phyloP scores from a whole-genome alignment of 1,140 invertebrate species.

The Heliconius melpomene region DNA sequence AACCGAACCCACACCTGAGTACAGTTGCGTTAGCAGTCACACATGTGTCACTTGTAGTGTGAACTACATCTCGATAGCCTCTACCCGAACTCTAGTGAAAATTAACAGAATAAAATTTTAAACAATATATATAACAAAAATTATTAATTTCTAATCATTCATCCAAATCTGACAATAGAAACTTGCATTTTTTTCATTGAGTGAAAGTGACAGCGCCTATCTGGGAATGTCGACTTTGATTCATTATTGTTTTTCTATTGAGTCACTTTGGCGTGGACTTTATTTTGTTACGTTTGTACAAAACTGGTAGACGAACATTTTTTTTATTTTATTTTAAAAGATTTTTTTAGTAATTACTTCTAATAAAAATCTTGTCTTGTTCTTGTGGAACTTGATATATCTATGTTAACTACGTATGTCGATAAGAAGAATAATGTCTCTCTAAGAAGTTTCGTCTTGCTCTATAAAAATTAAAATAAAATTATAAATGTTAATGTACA shows the following conservation, averaged over 20 bases:
- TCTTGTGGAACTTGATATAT: no score
- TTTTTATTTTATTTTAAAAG: background rate
- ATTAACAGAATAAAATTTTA: background rate
- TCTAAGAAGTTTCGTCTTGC: no score
- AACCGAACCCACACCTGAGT: no score
- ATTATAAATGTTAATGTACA: no score
- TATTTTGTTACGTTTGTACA: background rate
- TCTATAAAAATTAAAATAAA: no score
- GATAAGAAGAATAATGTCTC: no score
- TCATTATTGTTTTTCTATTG: background rate
- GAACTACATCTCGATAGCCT: no score
- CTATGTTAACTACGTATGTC: no score
- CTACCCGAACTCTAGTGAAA: no score
- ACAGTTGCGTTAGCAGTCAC: no score
- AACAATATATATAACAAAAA: background rate
- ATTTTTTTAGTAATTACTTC: background rate
- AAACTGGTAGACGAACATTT: background rate
- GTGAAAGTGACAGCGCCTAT: background rate
- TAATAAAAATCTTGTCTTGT: background rate
- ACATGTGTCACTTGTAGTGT: no score
- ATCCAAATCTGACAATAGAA: background rate
- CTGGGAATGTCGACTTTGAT: background rate
- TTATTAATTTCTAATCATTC: background rate
- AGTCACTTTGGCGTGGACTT: background rate
- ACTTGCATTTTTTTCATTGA: background rate